A percentile compares a stretch with the other conserved stretches of the same genome.
Evolutionary conservation across 2,113 vertebrate species (phyloP).

Genomic region (Sphaerodactylus townsendi): DNA sequence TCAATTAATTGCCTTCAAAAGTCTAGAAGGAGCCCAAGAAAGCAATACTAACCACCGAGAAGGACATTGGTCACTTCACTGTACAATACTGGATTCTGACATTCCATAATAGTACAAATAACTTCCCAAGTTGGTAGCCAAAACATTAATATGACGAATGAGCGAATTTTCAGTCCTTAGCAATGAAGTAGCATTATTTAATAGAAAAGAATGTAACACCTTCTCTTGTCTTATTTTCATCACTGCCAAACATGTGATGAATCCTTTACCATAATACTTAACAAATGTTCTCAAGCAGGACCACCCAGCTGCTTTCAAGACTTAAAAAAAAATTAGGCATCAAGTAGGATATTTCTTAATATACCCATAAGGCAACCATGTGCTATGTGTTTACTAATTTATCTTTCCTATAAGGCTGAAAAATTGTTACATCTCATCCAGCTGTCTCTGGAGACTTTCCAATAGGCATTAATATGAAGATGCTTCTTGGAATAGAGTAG

Average conservation of each 20-base stretch:
- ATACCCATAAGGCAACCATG: neutral
- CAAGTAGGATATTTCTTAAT: neutral
- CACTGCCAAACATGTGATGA: neutral
- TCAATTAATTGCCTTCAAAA: neutral
- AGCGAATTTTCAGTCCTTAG: neutral
- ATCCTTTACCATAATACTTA: constrained; percentile 1
- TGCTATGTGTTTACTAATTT: neutral
- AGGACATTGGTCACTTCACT: neutral
- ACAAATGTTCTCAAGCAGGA: constrained; percentile 3
- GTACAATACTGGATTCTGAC: neutral
- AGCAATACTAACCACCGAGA: too few relatives aligned
- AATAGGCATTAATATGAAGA: neutral
- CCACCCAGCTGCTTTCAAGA: constrained; percentile 5
- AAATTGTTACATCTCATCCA: neutral
- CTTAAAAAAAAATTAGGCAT: neutral
- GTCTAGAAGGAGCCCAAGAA: too few relatives aligned
- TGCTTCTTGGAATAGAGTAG: neutral
- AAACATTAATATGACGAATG: neutral
- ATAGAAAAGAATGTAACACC: constrained; percentile 6
- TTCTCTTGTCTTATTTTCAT: neutral
- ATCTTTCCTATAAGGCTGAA: neutral
- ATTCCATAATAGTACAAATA: neutral
- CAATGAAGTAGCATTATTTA: neutral
- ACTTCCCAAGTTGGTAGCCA: neutral
- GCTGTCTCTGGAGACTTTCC: neutral